Evolutionary conservation across 2,113 vertebrate genomes (phyloP).

Genomic region (Phainopepla nitens): DNA sequence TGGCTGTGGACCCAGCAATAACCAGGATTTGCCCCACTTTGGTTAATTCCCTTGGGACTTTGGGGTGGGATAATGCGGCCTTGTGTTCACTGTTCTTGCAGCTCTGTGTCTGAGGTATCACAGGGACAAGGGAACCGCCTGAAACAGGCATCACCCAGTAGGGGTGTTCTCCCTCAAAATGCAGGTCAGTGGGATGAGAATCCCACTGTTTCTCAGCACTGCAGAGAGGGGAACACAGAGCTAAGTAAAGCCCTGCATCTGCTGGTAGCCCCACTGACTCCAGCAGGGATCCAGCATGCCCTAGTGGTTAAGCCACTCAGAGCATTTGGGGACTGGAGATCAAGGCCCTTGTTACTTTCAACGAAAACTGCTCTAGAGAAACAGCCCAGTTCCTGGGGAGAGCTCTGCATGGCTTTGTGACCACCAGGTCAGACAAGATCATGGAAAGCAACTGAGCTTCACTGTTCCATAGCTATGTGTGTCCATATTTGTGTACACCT

Average conservation of each 20-base stretch:
- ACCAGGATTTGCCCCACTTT: not conserved
- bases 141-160: not conserved
- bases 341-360: not conserved
- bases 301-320: not conserved
- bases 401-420: not conserved
- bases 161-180: not conserved
- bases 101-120: not conserved
- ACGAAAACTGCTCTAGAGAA: not conserved
- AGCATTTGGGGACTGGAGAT: not conserved
- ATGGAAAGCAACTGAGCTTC: rapidly evolving
- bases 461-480: rapidly evolving
- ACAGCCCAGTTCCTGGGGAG: not conserved
- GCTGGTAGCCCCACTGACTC: not conserved
- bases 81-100: not conserved
- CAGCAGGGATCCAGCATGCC: not conserved
- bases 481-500: rapidly evolving
- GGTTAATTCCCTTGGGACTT: not conserved
- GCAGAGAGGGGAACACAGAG: rapidly evolving
- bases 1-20: not conserved
- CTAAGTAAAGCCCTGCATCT: not conserved
- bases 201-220: rapidly evolving
- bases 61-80: not conserved
- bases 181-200: not conserved
- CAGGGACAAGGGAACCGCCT: not conserved
- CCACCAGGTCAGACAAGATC: not conserved